Evolutionary conservation across 2,888 invertebrate species (phyloP).

Genomic region (Margaritifera margaritifera): DNA sequence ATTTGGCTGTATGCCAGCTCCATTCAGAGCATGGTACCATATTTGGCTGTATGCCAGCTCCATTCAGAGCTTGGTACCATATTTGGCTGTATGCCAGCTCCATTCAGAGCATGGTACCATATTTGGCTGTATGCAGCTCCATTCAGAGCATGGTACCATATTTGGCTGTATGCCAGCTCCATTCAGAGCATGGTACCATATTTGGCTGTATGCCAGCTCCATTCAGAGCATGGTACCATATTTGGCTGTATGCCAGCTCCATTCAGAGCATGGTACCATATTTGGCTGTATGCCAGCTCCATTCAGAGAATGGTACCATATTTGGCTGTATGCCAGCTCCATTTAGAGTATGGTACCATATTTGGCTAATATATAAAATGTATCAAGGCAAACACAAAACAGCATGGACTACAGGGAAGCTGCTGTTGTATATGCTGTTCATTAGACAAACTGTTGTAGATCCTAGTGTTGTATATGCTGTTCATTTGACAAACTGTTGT

Average conservation of each 20-base stretch:
- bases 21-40: not conserved
- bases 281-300: not conserved
- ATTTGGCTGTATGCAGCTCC: not conserved
- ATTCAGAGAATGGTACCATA: not conserved
- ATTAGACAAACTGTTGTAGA: too few relatives aligned
- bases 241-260: not conserved
- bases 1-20: not conserved
- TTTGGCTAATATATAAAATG: not conserved
- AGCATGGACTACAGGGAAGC: too few relatives aligned
- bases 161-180: not conserved
- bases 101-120: not conserved
- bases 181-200: not conserved
- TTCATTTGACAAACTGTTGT: too few relatives aligned
- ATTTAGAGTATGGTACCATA: not conserved
- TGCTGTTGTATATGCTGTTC: too few relatives aligned
- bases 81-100: not conserved
- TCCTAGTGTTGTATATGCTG: too few relatives aligned
- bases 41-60: not conserved
- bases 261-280: not conserved
- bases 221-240: not conserved
- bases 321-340: not conserved
- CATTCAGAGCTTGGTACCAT: not conserved
- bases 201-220: not conserved
- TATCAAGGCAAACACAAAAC: too few relatives aligned
- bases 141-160: not conserved